Conservation (phyloP, 1,140 invertebrate species). For the Protaetia brevitarsis region DNA sequence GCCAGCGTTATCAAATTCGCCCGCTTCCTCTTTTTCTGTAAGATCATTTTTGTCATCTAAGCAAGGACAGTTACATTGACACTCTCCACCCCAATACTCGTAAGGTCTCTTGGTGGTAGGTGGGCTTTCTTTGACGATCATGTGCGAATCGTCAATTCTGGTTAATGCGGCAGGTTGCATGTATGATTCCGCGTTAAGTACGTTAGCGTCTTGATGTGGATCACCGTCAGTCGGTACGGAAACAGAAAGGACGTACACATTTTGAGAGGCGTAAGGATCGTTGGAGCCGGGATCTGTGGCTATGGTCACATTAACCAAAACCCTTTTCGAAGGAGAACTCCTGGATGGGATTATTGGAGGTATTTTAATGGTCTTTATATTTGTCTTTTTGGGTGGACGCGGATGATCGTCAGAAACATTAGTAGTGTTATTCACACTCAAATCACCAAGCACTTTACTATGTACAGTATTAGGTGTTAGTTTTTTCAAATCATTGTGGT, state of each 20-base stretch:
- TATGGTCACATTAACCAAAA: constrained; percentile 74
- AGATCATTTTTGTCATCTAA: constrained; percentile 39
- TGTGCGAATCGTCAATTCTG: constrained; percentile 29
- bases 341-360: constrained; percentile 30
- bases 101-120: constrained; percentile 39
- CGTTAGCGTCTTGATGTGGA: constrained; percentile 53
- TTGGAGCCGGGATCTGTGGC: constrained; percentile 59
- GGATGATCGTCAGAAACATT: constrained; percentile 19
- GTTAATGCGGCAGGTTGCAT: constrained; percentile 44
- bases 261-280: constrained; percentile 53
- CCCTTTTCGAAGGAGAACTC: constrained; percentile 50
- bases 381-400: constrained; percentile 27
- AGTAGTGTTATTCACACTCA: constrained; percentile 17
- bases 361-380: constrained; percentile 42
- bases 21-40: constrained; percentile 31
- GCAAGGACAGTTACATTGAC: constrained; percentile 69
- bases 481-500: constrained; percentile 1
- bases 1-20: not conserved
- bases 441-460: constrained; percentile 16
- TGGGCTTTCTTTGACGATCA: constrained; percentile 27
- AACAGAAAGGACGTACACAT: constrained; percentile 69
- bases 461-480: constrained; percentile 5
- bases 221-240: constrained; percentile 63
- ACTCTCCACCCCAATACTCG: constrained; percentile 58
- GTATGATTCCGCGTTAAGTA: constrained; percentile 48